These are phyloP conservation scores for Pogonocichla stellata DNA, from an alignment of 2,113 vertebrate genomes.

Conservation along the genomic window DNA sequence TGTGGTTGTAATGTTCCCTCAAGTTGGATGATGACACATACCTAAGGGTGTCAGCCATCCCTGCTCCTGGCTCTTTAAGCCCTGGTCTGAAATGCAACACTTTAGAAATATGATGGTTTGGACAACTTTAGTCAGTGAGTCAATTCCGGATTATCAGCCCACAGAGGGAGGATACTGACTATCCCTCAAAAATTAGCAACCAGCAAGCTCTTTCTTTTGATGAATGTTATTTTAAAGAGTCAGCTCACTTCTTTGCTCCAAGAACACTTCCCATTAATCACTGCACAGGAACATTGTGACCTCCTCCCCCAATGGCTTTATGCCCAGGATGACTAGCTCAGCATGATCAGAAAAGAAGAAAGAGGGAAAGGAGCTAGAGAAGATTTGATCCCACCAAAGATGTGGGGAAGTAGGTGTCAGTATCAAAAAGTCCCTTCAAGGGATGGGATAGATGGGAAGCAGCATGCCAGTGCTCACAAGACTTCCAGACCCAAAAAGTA, in stretches of 20 bases:
- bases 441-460: background rate
- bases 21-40: background rate
- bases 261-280: constrained; percentile 24
- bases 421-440: background rate
- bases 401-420: fast-evolving
- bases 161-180: constrained; percentile 2
- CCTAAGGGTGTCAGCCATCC: background rate
- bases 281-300: background rate
- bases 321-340: background rate
- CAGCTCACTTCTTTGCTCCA: background rate
- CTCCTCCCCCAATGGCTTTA: background rate
- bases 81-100: constrained; percentile 11
- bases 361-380: background rate
- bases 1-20: background rate
- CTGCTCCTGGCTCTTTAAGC: background rate
- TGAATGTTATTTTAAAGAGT: constrained; percentile 47
- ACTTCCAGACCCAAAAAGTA: background rate
- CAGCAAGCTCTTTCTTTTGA: constrained; percentile 23
- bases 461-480: background rate
- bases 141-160: constrained; percentile 36
- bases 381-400: background rate
- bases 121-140: constrained; percentile 62
- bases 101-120: constrained; percentile 41
- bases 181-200: background rate
- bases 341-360: background rate